These are phyloP conservation scores for Oscheius sp. DNA, from an alignment of 2,888 invertebrate genomes.

Conservation along the genomic window DNA sequence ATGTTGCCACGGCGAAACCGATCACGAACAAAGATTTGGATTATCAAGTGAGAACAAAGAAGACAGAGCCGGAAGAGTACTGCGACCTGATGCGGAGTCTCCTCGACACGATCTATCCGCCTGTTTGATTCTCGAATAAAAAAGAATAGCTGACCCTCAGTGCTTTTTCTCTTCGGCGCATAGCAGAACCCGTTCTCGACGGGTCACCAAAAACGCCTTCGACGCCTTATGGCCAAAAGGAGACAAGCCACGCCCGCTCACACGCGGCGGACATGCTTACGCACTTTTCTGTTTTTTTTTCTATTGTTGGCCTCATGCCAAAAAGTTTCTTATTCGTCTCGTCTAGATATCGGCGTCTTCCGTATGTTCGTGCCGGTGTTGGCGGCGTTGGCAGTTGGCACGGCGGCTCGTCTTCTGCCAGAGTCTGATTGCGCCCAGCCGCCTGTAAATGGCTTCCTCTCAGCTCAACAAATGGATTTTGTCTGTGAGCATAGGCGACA, in stretches of 20 bases:
- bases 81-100: not conserved
- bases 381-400: slow-evolving; percentile 23
- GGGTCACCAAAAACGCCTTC: slow-evolving; percentile 36
- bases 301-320: not conserved
- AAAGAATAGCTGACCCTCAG: slow-evolving; percentile 3
- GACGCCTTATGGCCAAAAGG: slow-evolving; percentile 5
- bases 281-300: slow-evolving; percentile 26
- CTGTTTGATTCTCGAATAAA: not conserved
- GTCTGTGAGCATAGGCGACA: slow-evolving; percentile 64
- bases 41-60: not conserved
- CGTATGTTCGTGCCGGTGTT: slow-evolving; percentile 14
- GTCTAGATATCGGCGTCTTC: slow-evolving; percentile 13
- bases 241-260: not conserved
- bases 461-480: slow-evolving; percentile 41
- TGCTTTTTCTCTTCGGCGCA: slow-evolving; percentile 18
- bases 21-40: slow-evolving; percentile 3
- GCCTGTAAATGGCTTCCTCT: slow-evolving; percentile 30
- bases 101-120: slow-evolving; percentile 6
- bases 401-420: slow-evolving; percentile 8
- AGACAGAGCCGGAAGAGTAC: not conserved
- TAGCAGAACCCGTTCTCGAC: slow-evolving; percentile 12
- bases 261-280: slow-evolving; percentile 8
- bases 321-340: not conserved
- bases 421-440: slow-evolving; percentile 18
- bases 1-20: not conserved